These are phyloP conservation scores for Peribatodes rhomboidaria DNA, from an alignment of 2,888 invertebrate genomes.

Conservation along the genomic window DNA sequence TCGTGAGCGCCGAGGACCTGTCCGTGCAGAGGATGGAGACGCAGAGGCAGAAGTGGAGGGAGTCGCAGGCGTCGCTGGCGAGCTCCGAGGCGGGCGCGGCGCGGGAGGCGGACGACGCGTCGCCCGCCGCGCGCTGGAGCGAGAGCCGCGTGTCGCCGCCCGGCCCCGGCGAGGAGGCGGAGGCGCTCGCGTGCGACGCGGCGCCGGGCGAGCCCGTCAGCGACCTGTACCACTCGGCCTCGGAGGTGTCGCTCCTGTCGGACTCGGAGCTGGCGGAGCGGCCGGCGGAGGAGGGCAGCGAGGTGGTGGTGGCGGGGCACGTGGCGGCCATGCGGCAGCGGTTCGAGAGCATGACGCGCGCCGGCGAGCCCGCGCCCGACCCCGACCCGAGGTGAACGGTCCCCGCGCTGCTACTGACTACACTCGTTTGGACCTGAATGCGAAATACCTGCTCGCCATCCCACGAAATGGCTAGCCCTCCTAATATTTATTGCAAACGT, in stretches of 20 bases:
- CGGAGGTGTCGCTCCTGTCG: slow-evolving; percentile 74
- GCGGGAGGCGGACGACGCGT: slow-evolving; percentile 53
- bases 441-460: too few species aligned
- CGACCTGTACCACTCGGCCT: slow-evolving; percentile 80
- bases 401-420: slow-evolving; percentile 55
- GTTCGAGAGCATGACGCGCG: slow-evolving; percentile 82
- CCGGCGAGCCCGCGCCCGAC: slow-evolving; percentile 70
- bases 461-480: too few species aligned
- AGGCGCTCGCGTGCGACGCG: slow-evolving; percentile 55
- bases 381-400: slow-evolving; percentile 66
- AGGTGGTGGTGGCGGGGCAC: slow-evolving; percentile 77
- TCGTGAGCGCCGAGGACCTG: slow-evolving; percentile 62
- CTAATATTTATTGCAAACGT: too few species aligned
- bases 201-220: slow-evolving; percentile 66
- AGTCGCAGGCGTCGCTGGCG: slow-evolving; percentile 51
- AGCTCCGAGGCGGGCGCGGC: slow-evolving; percentile 61
- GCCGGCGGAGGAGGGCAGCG: slow-evolving; percentile 59
- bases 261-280: slow-evolving; percentile 66
- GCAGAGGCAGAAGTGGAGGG: slow-evolving; percentile 40
- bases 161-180: slow-evolving; percentile 52
- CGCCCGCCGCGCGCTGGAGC: slow-evolving; percentile 54
- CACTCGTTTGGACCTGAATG: too few species aligned
- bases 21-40: slow-evolving; percentile 46
- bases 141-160: slow-evolving; percentile 64
- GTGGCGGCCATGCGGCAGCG: slow-evolving; percentile 84